Evolutionary conservation across 1,140 invertebrate species (phyloP).

Genomic region (Drosophila ambigua): DNA sequence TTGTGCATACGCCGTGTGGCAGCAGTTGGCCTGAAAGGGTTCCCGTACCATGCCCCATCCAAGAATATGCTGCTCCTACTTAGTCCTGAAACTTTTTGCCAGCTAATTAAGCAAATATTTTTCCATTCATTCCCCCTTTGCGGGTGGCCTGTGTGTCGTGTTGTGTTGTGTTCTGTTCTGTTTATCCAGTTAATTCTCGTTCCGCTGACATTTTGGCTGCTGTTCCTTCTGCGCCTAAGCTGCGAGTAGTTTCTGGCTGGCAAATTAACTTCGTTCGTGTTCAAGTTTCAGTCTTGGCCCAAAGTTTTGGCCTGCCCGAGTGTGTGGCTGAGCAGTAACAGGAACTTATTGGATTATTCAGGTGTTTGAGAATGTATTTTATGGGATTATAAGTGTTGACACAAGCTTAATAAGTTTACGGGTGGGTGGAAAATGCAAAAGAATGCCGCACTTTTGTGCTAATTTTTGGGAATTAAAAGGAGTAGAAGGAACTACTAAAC

Average conservation of each 20-base stretch:
- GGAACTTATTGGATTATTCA: slow-evolving; percentile 40
- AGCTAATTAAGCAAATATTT: slow-evolving; percentile 80
- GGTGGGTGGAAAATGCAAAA: not conserved
- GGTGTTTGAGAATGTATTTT: slow-evolving; percentile 30
- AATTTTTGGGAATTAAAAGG: too few species aligned
- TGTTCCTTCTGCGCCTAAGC: slow-evolving; percentile 9
- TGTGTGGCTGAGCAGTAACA: slow-evolving; percentile 10
- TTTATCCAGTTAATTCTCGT: slow-evolving; percentile 25
- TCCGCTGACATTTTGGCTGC: slow-evolving; percentile 52
- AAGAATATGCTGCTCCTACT: slow-evolving; percentile 20
- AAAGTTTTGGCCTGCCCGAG: slow-evolving; percentile 6
- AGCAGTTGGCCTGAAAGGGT: slow-evolving; percentile 25
- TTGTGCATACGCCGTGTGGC: slow-evolving; percentile 75
- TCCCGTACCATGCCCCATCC: slow-evolving; percentile 1
- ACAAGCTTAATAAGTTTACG: too few species aligned
- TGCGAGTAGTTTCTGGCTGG: slow-evolving; percentile 32
- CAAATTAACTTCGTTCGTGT: slow-evolving; percentile 36
- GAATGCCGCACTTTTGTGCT: too few species aligned
- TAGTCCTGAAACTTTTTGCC: slow-evolving; percentile 71
- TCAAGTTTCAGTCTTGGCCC: slow-evolving; percentile 20
- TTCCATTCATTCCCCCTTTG: too few species aligned
- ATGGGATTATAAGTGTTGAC: slow-evolving; percentile 12
- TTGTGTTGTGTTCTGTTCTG: slow-evolving; percentile 36
- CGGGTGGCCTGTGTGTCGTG: slow-evolving; percentile 22
- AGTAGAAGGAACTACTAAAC: too few species aligned